Conservation (phyloP, 2,797 vertebrate genomes). For the Apogon talboti region DNA sequence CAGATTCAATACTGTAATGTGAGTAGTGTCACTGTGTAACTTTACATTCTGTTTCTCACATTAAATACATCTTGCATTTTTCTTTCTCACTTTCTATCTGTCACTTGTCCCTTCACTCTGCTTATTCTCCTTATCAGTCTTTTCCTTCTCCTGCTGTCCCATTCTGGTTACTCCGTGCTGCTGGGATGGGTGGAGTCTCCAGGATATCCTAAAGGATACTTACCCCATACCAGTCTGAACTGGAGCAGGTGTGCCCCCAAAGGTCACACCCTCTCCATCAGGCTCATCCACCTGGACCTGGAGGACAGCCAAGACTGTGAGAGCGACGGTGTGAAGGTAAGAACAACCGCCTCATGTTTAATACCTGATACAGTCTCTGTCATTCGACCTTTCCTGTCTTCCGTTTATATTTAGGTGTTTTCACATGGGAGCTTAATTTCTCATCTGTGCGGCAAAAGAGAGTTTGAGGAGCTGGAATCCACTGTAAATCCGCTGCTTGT, state of each 20-base stretch:
- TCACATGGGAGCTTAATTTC: conserved; percentile 67
- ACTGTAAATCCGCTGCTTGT: conserved; percentile 81
- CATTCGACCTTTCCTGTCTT: not conserved
- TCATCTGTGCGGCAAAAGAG: conserved; percentile 84
- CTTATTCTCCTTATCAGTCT: conserved; percentile 59
- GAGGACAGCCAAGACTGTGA: conserved; percentile 89
- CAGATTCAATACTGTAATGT: not conserved
- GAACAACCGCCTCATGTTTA: not conserved
- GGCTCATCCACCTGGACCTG: conserved; percentile 90
- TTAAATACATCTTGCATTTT: not conserved
- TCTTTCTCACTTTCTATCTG: not conserved
- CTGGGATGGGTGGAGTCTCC: conserved; percentile 87
- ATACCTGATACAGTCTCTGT: not conserved
- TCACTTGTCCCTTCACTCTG: rapidly evolving
- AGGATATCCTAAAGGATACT: conserved; percentile 89
- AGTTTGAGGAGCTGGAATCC: conserved; percentile 68
- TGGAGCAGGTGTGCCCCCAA: conserved; percentile 88
- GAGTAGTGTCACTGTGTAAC: not conserved
- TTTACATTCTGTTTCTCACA: not conserved
- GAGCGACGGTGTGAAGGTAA: conserved; percentile 90
- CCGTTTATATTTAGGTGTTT: conserved; percentile 64
- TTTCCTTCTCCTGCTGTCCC: conserved; percentile 58
- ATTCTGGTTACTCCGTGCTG: conserved; percentile 41
- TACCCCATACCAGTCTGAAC: conserved; percentile 76
- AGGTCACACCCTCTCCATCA: conserved; percentile 87